Evolutionary conservation across 2,888 invertebrate species (phyloP).

Genomic region (Cremastinae sp.): DNA sequence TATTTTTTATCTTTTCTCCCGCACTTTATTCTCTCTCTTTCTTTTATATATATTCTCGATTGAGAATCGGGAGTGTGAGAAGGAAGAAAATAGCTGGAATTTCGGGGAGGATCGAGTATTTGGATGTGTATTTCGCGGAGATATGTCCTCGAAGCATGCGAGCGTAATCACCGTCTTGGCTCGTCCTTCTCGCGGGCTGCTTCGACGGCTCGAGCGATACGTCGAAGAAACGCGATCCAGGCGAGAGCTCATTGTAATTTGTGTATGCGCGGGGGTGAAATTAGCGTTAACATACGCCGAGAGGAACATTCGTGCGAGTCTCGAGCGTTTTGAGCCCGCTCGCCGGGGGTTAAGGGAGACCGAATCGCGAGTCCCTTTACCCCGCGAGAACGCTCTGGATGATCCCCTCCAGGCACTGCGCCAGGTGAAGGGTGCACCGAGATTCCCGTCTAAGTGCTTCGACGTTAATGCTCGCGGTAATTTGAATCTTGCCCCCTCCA

Average conservation of each 20-base stretch:
- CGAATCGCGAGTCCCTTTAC: conserved; percentile 22
- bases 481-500: conserved; percentile 14
- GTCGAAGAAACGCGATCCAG: conserved; percentile 36
- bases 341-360: conserved; percentile 51
- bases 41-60: background rate
- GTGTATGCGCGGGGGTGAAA: conserved; percentile 57
- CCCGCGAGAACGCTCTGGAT: conserved; percentile 39
- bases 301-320: conserved; percentile 51
- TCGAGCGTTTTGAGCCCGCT: conserved; percentile 48
- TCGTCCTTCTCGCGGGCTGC: conserved; percentile 45
- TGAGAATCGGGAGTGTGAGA: conserved; percentile 9
- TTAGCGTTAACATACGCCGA: conserved; percentile 57
- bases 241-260: conserved; percentile 52
- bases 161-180: conserved; percentile 70
- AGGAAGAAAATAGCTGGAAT: conserved; percentile 40
- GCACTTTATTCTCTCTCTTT: conserved; percentile 3
- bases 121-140: conserved; percentile 67
- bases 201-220: conserved; percentile 36
- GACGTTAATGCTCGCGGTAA: conserved; percentile 41
- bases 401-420: conserved; percentile 53
- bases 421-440: conserved; percentile 49
- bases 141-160: conserved; percentile 80
- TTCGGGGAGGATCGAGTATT: conserved; percentile 62
- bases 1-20: background rate
- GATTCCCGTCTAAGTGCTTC: conserved; percentile 50